Evolutionary conservation across 1,140 invertebrate species (phyloP), one percentile per base, ranked within the genome.

Genomic region (Octopus bimaculoides): DNA sequence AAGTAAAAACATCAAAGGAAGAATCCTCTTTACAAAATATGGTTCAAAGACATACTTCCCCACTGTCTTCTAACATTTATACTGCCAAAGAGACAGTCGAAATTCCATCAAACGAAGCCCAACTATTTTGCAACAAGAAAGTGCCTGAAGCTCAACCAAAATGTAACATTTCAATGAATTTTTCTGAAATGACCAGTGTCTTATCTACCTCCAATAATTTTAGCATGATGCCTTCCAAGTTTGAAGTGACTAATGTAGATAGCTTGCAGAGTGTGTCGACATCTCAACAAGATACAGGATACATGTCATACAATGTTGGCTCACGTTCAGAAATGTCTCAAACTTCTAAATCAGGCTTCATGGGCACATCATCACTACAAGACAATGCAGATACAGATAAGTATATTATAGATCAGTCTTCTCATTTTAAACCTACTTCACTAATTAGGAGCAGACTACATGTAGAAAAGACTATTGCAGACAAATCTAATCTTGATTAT

Each of bases 311-410:
- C 26, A 71, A 71, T 20, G 26, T 71, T 14, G 17, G 5, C 5
- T 71, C 66, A 12, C 66, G 66, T 6, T 71, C 66, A 71, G 66
- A 71, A 71, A 71, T 71, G 5, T 71, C 66, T 20, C 66, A 71
- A 14, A n/a, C 17, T 71, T 71, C 66, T 6, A 71, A 71, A 71
- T 71, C 14, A 6, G 66, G 5, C 6, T 71, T 71, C 14, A 71
- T 71, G 17, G 17, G 26, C 14, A 71, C 17, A 14, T 10, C 9
- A 6, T 71, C 66, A 14, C 26, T 20, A 14, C 66, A 71, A 17
- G 66, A 71, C 14, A 14, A 6, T 8, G 17, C 66, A 6, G 66
- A 71, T 6, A n/a, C 66, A 5, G 8, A n/a, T 6, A 71, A n/a
- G 8, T 14, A 71, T 14, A 17, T 20, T 8, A 14, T 20, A 14